Evolutionary conservation across 2,888 invertebrate genomes (phyloP).

Genomic region (Drosophila paracracens): DNA sequence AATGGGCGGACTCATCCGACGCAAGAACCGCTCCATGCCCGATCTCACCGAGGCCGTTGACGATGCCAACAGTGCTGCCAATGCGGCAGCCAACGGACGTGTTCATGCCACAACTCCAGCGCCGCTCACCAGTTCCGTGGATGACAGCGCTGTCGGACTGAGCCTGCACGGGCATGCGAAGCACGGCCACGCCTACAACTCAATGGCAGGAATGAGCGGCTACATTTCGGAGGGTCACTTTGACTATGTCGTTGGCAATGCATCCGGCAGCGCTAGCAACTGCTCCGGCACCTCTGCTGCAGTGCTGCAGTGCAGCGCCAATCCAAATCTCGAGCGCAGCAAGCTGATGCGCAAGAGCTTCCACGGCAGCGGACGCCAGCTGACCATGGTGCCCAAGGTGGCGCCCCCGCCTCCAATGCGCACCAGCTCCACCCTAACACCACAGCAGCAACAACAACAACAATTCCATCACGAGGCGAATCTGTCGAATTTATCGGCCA

Average conservation of each 20-base stretch:
- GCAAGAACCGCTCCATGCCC: slow-evolving; percentile 96
- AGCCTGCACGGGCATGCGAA: slow-evolving; percentile 82
- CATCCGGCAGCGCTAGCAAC: not conserved
- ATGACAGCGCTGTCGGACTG: slow-evolving; percentile 91
- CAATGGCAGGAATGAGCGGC: slow-evolving; percentile 88
- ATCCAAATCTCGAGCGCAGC: slow-evolving; percentile 94
- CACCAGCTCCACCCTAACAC: slow-evolving; percentile 92
- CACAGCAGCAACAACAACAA: slow-evolving; percentile 85
- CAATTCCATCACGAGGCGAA: slow-evolving; percentile 85
- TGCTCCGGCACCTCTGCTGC: slow-evolving; percentile 4
- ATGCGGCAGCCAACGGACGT: slow-evolving; percentile 50
- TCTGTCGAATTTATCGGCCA: slow-evolving; percentile 83
- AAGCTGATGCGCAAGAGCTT: slow-evolving; percentile 95
- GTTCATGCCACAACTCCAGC: slow-evolving; percentile 74
- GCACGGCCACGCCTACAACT: slow-evolving; percentile 46
- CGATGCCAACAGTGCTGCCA: slow-evolving; percentile 33
- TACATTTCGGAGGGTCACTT: slow-evolving; percentile 95
- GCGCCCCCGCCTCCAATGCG: slow-evolving; percentile 94
- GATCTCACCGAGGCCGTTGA: slow-evolving; percentile 93
- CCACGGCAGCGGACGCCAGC: slow-evolving; percentile 93
- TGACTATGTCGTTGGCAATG: slow-evolving; percentile 86
- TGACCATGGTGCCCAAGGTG: slow-evolving; percentile 93
- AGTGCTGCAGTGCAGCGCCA: slow-evolving; percentile 84
- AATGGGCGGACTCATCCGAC: slow-evolving; percentile 94
- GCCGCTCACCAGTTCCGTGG: slow-evolving; percentile 87